Evolutionary conservation across 2,888 invertebrate species (phyloP).

Genomic region (Spodoptera exigua): DNA sequence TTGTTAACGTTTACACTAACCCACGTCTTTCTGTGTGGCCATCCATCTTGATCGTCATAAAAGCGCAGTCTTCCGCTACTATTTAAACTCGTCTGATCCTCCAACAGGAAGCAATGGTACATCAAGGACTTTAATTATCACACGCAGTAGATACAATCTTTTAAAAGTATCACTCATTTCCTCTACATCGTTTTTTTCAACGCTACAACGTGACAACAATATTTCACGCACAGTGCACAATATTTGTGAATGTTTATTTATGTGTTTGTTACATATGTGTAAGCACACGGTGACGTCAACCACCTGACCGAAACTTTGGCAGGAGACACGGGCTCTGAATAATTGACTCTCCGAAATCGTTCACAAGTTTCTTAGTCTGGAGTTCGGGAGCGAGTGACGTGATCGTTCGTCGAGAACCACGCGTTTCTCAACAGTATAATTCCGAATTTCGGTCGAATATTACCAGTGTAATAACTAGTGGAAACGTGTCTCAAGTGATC

Average conservation of each 20-base stretch:
- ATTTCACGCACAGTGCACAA: conserved; percentile 75
- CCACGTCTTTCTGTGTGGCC: too few species aligned
- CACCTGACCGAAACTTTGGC: conserved; percentile 87
- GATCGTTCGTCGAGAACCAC: conserved; percentile 64
- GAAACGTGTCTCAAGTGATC: conserved; percentile 28
- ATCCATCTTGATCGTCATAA: too few species aligned
- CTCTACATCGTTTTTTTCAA: conserved; percentile 58
- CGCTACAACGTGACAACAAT: conserved; percentile 69
- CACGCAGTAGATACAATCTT: conserved; percentile 1
- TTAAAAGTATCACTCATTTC: conserved; percentile 8
- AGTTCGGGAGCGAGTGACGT: conserved; percentile 77
- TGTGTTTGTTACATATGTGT: conserved; percentile 73
- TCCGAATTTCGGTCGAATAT: conserved; percentile 59
- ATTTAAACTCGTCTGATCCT: conserved; percentile 1
- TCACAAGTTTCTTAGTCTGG: conserved; percentile 85
- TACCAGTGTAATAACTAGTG: conserved; percentile 55
- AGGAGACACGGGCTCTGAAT: conserved; percentile 84
- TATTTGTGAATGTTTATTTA: conserved; percentile 72
- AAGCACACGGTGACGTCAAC: conserved; percentile 80
- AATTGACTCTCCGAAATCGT: conserved; percentile 83
- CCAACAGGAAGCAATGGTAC: conserved; percentile 26
- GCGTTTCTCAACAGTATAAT: conserved; percentile 56
- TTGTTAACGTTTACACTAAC: too few species aligned
- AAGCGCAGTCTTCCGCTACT: too few species aligned
- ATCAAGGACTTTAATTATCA: conserved; percentile 11